phyloP scores from a whole-genome alignment of 2,888 invertebrate genomes.

The Helicoverpa assulta region DNA sequence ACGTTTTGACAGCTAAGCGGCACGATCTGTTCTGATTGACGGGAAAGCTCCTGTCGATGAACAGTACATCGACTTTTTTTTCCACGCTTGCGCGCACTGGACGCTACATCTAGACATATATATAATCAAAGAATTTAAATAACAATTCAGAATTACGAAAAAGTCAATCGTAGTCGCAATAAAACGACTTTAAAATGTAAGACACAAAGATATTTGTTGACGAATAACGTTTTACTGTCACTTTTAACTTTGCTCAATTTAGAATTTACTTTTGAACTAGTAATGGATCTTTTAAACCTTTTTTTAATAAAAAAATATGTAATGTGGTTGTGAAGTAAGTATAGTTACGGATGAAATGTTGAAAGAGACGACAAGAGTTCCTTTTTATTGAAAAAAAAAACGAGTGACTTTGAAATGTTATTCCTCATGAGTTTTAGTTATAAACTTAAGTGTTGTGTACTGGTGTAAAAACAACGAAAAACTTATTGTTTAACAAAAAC shows the following conservation, averaged over 20 bases:
- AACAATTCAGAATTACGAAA: slow-evolving; percentile 31
- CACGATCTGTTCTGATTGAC: no score
- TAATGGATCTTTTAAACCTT: slow-evolving; percentile 67
- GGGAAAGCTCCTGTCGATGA: no score
- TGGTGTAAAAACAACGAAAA: slow-evolving; percentile 69
- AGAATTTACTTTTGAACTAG: slow-evolving; percentile 76
- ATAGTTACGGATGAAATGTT: slow-evolving; percentile 72
- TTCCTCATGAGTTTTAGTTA: slow-evolving; percentile 71
- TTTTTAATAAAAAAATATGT: slow-evolving; percentile 69
- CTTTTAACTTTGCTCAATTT: slow-evolving; percentile 86
- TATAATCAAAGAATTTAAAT: no score
- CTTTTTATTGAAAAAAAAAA: slow-evolving; percentile 71
- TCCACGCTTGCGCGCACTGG: no score
- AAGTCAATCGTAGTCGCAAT: slow-evolving; percentile 53
- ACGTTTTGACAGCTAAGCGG: no score
- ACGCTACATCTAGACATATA: no score
- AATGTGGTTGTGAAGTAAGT: slow-evolving; percentile 87
- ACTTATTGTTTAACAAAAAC: slow-evolving; percentile 48
- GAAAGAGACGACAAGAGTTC: slow-evolving; percentile 74
- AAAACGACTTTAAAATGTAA: slow-evolving; percentile 55
- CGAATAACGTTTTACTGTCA: slow-evolving; percentile 87
- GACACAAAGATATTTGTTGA: slow-evolving; percentile 56
- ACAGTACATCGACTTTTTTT: no score
- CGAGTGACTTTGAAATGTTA: slow-evolving; percentile 80
- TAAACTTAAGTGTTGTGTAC: slow-evolving; percentile 63